These are phyloP conservation scores for Palythoa heliodiscus DNA, from an alignment of 92 coral and sea anemone genomes.

Conservation along the genomic window DNA sequence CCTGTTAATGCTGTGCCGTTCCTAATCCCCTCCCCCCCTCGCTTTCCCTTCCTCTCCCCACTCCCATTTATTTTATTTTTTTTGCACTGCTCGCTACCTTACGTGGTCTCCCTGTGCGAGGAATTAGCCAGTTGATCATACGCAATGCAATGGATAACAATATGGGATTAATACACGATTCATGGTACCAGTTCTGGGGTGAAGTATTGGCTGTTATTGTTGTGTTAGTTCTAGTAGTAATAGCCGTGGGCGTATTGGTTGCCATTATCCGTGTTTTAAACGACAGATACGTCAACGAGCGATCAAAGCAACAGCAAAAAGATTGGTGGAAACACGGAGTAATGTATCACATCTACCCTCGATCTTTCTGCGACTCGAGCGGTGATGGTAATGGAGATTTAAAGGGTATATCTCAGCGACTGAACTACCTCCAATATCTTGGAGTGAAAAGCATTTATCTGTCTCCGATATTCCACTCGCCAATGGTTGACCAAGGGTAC, in stretches of 20 bases:
- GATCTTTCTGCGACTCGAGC: slow-evolving; percentile 82
- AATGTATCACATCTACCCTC: slow-evolving; percentile 88
- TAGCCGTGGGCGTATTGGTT: not conserved
- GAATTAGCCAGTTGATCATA: not conserved
- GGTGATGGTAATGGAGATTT: slow-evolving; percentile 95
- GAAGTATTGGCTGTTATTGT: slow-evolving; percentile 38
- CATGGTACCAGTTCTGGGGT: not conserved
- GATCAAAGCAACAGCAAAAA: slow-evolving; percentile 37
- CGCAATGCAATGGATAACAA: not conserved
- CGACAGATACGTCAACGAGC: slow-evolving; percentile 17
- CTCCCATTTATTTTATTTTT: no score
- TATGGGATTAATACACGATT: not conserved
- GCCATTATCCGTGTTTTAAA: slow-evolving; percentile 7
- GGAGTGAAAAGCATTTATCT: slow-evolving; percentile 86
- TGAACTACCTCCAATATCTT: slow-evolving; percentile 77
- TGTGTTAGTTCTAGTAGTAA: slow-evolving; percentile 15
- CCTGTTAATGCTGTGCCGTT: no score
- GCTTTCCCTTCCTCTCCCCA: not conserved
- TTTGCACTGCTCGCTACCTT: not conserved
- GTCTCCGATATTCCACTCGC: slow-evolving; percentile 81
- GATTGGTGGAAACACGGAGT: slow-evolving; percentile 88
- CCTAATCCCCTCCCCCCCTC: no score
- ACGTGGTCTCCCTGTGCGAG: not conserved
- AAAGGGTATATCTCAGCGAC: slow-evolving; percentile 71
- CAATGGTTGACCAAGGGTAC: slow-evolving; percentile 90